Evolutionary conservation across 2,888 invertebrate species (phyloP).

Genomic region (Julus scandinavius): DNA sequence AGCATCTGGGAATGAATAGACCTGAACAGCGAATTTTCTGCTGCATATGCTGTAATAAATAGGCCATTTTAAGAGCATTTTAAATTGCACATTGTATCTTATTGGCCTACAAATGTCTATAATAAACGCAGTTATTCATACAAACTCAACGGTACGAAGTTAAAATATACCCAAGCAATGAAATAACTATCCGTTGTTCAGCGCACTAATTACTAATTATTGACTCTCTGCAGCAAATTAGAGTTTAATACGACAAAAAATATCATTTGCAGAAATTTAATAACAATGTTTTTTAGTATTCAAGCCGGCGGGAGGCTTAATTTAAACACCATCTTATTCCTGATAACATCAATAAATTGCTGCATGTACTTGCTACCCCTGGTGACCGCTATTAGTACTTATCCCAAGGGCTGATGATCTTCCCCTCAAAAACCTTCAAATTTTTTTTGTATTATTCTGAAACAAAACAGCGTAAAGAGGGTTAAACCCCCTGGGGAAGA

Average conservation of each 20-base stretch:
- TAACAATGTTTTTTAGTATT: neutral
- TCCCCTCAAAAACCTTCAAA: neutral
- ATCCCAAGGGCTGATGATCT: conserved; percentile 7
- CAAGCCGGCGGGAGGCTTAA: neutral
- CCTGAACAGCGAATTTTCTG: neutral
- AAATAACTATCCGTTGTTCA: neutral
- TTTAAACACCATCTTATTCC: neutral
- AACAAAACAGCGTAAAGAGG: neutral
- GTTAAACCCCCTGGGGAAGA: neutral
- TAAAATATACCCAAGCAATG: too few relatives aligned
- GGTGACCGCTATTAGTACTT: neutral
- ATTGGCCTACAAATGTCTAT: neutral
- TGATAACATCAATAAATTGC: conserved; percentile 1
- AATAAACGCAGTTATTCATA: neutral
- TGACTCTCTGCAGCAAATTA: neutral
- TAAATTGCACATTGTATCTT: neutral
- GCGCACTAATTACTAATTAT: conserved; percentile 12
- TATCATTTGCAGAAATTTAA: neutral
- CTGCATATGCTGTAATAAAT: neutral
- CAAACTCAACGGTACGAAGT: too few relatives aligned
- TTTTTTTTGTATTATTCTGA: neutral
- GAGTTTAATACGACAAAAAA: neutral
- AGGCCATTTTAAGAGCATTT: neutral
- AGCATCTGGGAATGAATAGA: neutral
- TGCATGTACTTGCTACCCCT: neutral